Evolutionary conservation across 2,888 invertebrate species (phyloP), one percentile per base, ranked within the genome.

Genomic region (Sepioteuthis lessoniana): DNA sequence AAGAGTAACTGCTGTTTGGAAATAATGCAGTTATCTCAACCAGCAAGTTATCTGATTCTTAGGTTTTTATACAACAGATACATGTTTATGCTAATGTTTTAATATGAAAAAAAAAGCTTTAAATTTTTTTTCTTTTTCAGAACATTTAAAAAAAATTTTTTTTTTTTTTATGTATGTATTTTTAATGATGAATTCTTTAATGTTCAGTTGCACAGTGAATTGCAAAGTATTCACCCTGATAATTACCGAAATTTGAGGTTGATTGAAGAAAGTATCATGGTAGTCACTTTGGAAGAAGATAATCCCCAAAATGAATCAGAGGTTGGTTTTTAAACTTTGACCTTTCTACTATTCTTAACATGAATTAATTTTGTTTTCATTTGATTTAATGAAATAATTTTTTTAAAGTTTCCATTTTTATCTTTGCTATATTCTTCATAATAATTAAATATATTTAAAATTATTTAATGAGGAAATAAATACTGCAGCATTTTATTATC

Each of bases 221-320:
- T 96, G 31, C 42, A 96, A 38, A 95, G 96, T 37, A 91, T 96
- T 37, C 95, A 96, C 94, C 96, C 96, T 42, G 95, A 95, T 25
- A 96, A 96, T 94, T 95, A 94, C 93, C 94, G 95, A 31, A 95
- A 94, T 92, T 94, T 96, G 50, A 95, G 96, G 94, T 94, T 94
- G 38, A 96, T 96, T 46, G 95, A 96, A 94, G 95, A 94, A 25
- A 94, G 96, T 90, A 91, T 96, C 16, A 94, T 95, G 93, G 95
- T 94, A n/a, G 94, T 96, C 8, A 94, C 95, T 5, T 94, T 96
- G 21, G 95, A 95, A 38, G 94, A 94, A 19, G 50, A 13, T 28
- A 42, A 31, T 35, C 94, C 94, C n/a, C 31, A 90, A 91, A 93
- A 94, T 76, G 92, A 47, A 37, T 92, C 31, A 25, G 93, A 93